A percentile compares a stretch with the other conserved stretches of the same genome.
Conservation (phyloP, 2,797 vertebrate genomes). For the Acrossocheilus fasciatus region DNA sequence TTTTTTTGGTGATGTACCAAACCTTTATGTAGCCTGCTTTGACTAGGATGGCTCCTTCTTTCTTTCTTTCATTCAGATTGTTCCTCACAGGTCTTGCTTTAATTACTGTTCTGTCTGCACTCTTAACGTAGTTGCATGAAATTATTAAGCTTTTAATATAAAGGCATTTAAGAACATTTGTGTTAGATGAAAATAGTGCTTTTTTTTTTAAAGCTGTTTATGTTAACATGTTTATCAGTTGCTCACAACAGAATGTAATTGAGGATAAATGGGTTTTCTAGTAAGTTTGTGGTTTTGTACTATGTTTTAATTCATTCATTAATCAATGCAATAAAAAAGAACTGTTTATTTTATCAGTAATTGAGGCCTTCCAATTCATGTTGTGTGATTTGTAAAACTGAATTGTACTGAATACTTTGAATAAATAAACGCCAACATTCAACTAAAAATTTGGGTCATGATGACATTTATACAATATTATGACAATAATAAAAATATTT, state of each 20-base stretch:
- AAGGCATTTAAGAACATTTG: too few species aligned
- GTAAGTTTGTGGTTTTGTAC: neutral
- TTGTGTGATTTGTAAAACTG: neutral
- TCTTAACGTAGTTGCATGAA: neutral
- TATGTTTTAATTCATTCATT: neutral
- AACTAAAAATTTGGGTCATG: too few species aligned
- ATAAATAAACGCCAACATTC: too few species aligned
- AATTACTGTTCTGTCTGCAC: neutral
- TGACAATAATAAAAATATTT: neutral
- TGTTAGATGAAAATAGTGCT: too few species aligned
- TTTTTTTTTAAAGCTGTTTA: too few species aligned
- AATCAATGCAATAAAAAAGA: neutral
- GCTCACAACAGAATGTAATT: neutral
- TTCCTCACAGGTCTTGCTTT: neutral
- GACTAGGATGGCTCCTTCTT: too few species aligned
- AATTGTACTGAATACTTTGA: neutral
- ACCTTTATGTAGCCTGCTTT: neutral
- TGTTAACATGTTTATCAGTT: neutral
- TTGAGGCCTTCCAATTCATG: neutral
- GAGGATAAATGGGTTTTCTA: neutral
- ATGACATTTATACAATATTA: neutral
- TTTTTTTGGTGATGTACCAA: neutral
- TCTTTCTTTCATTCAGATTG: neutral
- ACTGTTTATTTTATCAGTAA: neutral
- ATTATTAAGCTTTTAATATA: neutral